Evolutionary conservation across 2,113 vertebrate species (phyloP), one percentile per base, ranked within the genome.

Genomic region (Eulacestoma nigropectus): DNA sequence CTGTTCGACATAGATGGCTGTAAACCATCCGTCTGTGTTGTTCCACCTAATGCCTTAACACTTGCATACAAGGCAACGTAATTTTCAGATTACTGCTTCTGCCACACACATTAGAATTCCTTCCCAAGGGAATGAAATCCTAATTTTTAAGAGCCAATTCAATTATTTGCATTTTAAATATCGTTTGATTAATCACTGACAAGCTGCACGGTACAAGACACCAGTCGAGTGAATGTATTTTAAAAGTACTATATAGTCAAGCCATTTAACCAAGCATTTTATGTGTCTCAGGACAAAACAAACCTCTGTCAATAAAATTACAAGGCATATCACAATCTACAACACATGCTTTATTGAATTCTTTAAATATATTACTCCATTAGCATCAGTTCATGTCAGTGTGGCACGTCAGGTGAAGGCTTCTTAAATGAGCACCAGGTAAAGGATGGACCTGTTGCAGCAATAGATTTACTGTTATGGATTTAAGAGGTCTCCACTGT

Each of bases 401-500:
- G 82, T 76, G 84, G 39, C 90, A 94, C 75, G 77, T 96, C 93
- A 98, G 90, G 73, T 73, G 70, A 90, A 96, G 74, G 32, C 69
- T 87, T 85, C 82, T 97, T 94, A 97, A 96, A 96, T 92, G 97
- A 98, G 39, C 94, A 93, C 89, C 64, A 94, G 92, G 86, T 96
- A 93, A 95, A 96, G 93, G 94, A 98, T 89, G 96, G 89, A 96
- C 94, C 90, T 97, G 91, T 94, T 97, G 88, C 95, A 95, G 87
- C 82, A 79, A 49, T 67, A 96, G 97, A 98, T 98, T 98, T 98
- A 98, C 97, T 96, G 90, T 95, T 97, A 96, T 95, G 95, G 91
- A 97, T 98, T 98, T 98, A 97, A 98, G 96, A 96, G 96, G 96
- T 97, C 97, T 97, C 97, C 50, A 42, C 95, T 97, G 97, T 98